Conservation (phyloP, 2,888 invertebrate species). For the Hedychridium roseum region DNA sequence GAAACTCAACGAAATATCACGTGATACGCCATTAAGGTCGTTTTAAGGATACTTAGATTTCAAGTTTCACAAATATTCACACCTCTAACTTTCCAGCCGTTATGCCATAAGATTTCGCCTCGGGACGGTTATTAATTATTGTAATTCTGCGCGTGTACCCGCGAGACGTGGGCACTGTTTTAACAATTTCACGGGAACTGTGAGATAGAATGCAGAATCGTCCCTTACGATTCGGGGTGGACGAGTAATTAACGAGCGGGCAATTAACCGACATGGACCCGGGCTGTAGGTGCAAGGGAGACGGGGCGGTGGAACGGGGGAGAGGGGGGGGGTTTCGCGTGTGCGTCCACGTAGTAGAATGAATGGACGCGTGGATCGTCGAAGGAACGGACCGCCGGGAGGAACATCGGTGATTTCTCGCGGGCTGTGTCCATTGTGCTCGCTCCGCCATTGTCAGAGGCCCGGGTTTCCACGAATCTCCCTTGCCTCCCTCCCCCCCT, state of each 20-base stretch:
- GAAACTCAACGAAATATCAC: no score
- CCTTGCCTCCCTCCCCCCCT: conserved; percentile 1
- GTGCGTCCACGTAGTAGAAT: no score
- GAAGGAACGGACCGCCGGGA: conserved; percentile 13
- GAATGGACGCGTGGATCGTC: background rate
- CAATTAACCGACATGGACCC: conserved; percentile 27
- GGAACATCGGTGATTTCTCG: conserved; percentile 25
- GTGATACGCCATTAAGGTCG: no score
- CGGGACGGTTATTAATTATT: no score
- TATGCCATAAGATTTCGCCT: no score
- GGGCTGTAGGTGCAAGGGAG: background rate
- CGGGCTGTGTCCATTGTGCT: conserved; percentile 23
- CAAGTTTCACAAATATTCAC: no score
- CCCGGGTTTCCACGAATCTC: conserved; percentile 9
- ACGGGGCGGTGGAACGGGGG: background rate
- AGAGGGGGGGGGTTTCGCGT: background rate
- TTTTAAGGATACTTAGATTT: no score
- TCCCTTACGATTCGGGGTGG: background rate
- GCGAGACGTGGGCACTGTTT: no score
- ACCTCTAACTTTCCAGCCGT: no score
- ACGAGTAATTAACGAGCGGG: conserved; percentile 29
- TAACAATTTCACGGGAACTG: no score
- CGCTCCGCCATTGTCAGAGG: conserved; percentile 18
- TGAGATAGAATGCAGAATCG: background rate
- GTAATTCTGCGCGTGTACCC: no score